Base-by-base conservation (phyloP, 1,140 invertebrate species). In the Telenomus remus region DNA sequence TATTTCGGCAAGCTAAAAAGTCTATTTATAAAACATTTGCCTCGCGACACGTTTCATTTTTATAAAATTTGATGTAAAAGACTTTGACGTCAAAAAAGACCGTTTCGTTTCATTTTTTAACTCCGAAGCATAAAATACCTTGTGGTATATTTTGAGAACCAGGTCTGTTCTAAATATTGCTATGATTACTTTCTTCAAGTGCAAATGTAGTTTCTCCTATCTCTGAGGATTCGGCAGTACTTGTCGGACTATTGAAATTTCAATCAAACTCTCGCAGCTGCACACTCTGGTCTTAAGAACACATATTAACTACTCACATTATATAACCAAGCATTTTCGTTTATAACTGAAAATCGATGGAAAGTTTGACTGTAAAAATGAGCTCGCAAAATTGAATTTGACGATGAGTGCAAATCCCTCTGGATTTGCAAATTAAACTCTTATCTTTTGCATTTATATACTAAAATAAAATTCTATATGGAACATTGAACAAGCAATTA, bases 211-310 rank as follows among this genome's bases (percentile, higher is more conserved):
- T 51, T 47, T 33, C 27, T 50, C 57, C 19, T 56, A 61, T 61
- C 48, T 50, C 37, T 51, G 12, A 16, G 37, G 13, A 42, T 61
- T 51, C 48, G 6, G 48, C 48, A 37, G 57, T 61, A 51, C 57
- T 61, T 51, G 39, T 61, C 57, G 14, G 48, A 43, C 57, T 51
- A 51, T 51, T 61, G 57, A 61, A 61, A 61, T 51, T 61, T 61
- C 57, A 39, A 61, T 50, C 48, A 61, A 51, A 43, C 48, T 61
- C 57, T 51, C 48, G 19, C 48, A 4, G 42, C 42, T 14, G 57
- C 15, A 44, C 11, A 61, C 57, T 61, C 51, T 51, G 43, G 39
- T 43, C 37, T 61, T 44, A 48, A 34, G 57, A 61, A 39, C 48
- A 44, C 43, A 51, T 47, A 51, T 44, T 61, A 51, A 51, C 48